Percentiles rank a stretch among this genome's conserved stretches.
These are phyloP conservation scores for Xenus cinereus DNA, from an alignment of 2,113 vertebrate species.

Conservation along the genomic window DNA sequence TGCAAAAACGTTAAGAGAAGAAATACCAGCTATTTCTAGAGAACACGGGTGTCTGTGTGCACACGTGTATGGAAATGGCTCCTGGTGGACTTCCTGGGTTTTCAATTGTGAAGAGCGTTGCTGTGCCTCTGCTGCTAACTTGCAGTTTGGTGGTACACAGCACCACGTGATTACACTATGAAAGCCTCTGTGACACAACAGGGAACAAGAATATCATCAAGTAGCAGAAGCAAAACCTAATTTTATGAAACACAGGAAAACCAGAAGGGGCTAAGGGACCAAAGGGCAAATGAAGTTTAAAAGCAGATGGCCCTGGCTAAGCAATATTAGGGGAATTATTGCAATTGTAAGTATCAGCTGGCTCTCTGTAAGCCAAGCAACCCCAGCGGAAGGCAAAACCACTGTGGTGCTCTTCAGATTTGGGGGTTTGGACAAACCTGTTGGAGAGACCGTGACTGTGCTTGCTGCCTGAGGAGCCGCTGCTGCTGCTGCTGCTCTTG, in stretches of 20 bases:
- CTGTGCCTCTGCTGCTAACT: not conserved
- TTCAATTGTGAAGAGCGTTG: not conserved
- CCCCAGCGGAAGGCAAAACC: not conserved
- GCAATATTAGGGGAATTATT: not conserved
- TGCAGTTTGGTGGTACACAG: not conserved
- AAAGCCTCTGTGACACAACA: not conserved
- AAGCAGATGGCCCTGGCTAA: not conserved
- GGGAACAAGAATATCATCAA: not conserved
- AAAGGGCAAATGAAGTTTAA: not conserved
- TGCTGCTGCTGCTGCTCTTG: slow-evolving; percentile 75
- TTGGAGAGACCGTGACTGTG: slow-evolving; percentile 66
- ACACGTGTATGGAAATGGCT: not conserved
- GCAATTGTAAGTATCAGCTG: not conserved
- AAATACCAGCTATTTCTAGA: not conserved
- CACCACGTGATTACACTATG: not conserved
- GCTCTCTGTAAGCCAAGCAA: not conserved
- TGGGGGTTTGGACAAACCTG: slow-evolving; percentile 57
- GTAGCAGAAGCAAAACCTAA: not conserved
- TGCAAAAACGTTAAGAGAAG: not conserved
- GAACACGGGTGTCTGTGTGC: fast-evolving
- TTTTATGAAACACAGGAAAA: not conserved
- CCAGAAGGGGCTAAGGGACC: not conserved
- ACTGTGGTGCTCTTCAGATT: not conserved
- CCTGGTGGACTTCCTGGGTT: not conserved
- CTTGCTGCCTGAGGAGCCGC: slow-evolving; percentile 67